phyloP scores from a whole-genome alignment of 2,797 vertebrate species.

The Sarcophilus harrisii region DNA sequence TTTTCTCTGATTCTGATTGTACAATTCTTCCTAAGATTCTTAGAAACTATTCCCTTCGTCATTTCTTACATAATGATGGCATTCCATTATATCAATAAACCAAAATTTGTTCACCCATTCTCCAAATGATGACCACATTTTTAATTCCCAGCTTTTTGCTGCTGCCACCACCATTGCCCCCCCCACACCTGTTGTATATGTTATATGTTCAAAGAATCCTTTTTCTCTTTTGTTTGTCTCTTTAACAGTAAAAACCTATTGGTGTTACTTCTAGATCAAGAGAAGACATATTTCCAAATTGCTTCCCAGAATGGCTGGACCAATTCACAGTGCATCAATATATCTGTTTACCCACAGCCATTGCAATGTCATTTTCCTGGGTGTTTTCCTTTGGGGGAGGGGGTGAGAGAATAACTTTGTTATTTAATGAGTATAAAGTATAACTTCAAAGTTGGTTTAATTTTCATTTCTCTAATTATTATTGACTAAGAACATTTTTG shows the following conservation, averaged over 20 bases:
- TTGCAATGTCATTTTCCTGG: not conserved
- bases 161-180: accelerated
- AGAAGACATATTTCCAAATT: not conserved
- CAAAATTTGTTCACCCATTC: not conserved
- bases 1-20: not conserved
- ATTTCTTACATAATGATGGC: not conserved
- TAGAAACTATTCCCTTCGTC: not conserved
- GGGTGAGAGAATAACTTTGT: not conserved
- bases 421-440: not conserved
- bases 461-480: not conserved
- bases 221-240: not conserved
- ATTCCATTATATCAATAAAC: not conserved
- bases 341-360: not conserved
- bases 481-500: not conserved
- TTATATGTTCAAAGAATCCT: not conserved
- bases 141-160: not conserved
- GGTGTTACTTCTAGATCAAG: not conserved
- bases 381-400: not conserved
- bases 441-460: not conserved
- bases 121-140: not conserved
- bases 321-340: not conserved
- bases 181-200: not conserved
- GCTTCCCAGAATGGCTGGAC: not conserved
- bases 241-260: not conserved
- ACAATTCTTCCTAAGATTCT: too few relatives aligned